A percentile compares a stretch with the other conserved stretches of the same genome.
phyloP scores from a whole-genome alignment of 2,797 vertebrate genomes.

The Botia kubotai region DNA sequence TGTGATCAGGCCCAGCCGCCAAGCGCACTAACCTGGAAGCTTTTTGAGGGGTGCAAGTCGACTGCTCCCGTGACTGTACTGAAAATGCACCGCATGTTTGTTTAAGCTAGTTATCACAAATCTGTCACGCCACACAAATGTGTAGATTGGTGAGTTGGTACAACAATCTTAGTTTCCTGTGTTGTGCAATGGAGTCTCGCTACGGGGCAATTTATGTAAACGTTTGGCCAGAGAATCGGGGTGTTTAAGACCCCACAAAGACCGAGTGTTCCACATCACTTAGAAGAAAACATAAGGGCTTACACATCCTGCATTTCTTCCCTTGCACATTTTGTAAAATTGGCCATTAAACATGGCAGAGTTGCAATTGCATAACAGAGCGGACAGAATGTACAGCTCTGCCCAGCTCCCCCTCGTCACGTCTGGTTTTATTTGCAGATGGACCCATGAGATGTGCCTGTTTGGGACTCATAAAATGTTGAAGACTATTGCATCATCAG shows the following conservation, averaged over 20 bases:
- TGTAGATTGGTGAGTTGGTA: constrained; percentile 12
- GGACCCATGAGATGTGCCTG: constrained; percentile 35
- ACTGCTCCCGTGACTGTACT: neutral
- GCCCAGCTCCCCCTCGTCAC: constrained; percentile 2
- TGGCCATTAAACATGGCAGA: constrained; percentile 22
- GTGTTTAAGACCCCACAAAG: constrained; percentile 26
- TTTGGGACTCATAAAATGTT: constrained; percentile 44
- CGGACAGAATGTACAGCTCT: neutral
- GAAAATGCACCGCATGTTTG: neutral
- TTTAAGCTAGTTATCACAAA: constrained; percentile 4
- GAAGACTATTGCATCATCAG: constrained; percentile 55
- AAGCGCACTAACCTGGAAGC: neutral
- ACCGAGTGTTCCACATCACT: neutral
- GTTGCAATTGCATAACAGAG: constrained; percentile 28
- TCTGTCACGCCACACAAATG: neutral
- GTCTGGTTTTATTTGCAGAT: constrained; percentile 43
- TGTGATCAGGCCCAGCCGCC: constrained; percentile 31
- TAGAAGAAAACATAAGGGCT: constrained; percentile 32
- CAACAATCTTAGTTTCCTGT: constrained; percentile 10
- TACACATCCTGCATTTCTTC: constrained; percentile 32
- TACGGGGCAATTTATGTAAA: constrained; percentile 23
- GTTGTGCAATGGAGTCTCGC: constrained; percentile 8
- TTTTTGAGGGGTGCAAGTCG: neutral
- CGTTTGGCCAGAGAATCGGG: neutral
- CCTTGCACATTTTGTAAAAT: constrained; percentile 6